Conservation (phyloP, 2,113 vertebrate genomes). For the Campylomormyrus numenius region DNA sequence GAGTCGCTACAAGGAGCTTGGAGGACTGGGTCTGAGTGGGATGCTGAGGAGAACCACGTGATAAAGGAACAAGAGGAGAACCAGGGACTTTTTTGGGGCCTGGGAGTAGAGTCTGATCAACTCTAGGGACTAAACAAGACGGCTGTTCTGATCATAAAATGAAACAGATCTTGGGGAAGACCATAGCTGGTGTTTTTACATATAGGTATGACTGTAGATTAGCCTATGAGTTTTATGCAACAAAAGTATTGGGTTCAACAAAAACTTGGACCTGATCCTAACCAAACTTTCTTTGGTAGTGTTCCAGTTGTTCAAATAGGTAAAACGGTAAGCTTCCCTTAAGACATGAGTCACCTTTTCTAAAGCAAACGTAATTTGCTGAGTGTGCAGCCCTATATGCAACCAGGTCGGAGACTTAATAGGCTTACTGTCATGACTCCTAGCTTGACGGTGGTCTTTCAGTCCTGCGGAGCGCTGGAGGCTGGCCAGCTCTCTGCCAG, state of each 20-base stretch:
- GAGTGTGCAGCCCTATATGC: neutral
- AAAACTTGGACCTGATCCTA: neutral
- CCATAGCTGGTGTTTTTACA: neutral
- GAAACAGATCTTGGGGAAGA: neutral
- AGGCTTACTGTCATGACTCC: neutral
- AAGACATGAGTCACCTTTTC: neutral
- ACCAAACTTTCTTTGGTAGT: neutral
- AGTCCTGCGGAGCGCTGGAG: conserved; percentile 30
- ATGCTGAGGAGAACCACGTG: neutral
- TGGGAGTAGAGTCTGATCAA: neutral
- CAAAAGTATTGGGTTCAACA: neutral
- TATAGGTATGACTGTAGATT: neutral
- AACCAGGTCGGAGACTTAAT: neutral
- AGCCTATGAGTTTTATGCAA: neutral
- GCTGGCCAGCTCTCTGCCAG: conserved; percentile 31
- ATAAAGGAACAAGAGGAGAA: neutral
- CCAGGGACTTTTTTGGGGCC: neutral
- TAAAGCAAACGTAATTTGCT: neutral
- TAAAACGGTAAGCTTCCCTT: neutral
- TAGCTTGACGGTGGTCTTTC: neutral
- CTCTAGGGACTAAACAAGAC: neutral
- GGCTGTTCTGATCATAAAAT: neutral
- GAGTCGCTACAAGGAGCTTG: neutral
- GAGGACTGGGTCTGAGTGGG: neutral
- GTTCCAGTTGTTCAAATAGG: neutral